These are phyloP conservation scores for Drosophila rufa DNA, from an alignment of 1,140 invertebrate species.

Conservation along the genomic window DNA sequence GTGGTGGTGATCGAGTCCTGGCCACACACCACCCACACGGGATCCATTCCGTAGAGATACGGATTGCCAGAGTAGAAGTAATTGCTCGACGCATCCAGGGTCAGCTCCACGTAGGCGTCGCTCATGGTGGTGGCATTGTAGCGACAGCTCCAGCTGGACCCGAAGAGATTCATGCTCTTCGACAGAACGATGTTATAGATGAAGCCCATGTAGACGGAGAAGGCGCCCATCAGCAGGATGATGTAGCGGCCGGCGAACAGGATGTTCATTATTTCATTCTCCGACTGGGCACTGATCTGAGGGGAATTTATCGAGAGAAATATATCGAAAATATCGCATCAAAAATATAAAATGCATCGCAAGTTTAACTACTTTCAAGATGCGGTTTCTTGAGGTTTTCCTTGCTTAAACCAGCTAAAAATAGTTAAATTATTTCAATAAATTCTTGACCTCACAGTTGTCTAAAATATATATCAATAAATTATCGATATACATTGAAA, in stretches of 20 bases:
- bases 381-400: too few species aligned
- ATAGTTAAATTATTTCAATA: too few species aligned
- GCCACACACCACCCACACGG: conserved; percentile 94
- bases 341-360: too few species aligned
- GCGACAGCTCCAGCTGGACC: conserved; percentile 94
- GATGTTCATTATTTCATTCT: conserved; percentile 97
- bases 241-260: conserved; percentile 99
- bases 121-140: conserved; percentile 85
- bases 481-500: too few species aligned
- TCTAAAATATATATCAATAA: too few species aligned
- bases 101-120: conserved; percentile 85
- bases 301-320: background rate
- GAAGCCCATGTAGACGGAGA: conserved; percentile 98
- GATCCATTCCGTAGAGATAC: conserved; percentile 88
- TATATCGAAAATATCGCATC: background rate
- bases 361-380: too few species aligned
- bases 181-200: conserved; percentile 99
- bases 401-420: too few species aligned
- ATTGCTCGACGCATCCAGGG: conserved; percentile 92
- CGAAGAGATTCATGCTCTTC: conserved; percentile 97
- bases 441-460: too few species aligned
- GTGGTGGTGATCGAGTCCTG: conserved; percentile 98
- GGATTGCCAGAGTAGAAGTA: conserved; percentile 84
- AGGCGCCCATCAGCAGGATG: conserved; percentile 97
- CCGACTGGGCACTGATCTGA: conserved; percentile 86